phyloP scores from a whole-genome alignment of 1,140 invertebrate species.

The Lerema accius region DNA sequence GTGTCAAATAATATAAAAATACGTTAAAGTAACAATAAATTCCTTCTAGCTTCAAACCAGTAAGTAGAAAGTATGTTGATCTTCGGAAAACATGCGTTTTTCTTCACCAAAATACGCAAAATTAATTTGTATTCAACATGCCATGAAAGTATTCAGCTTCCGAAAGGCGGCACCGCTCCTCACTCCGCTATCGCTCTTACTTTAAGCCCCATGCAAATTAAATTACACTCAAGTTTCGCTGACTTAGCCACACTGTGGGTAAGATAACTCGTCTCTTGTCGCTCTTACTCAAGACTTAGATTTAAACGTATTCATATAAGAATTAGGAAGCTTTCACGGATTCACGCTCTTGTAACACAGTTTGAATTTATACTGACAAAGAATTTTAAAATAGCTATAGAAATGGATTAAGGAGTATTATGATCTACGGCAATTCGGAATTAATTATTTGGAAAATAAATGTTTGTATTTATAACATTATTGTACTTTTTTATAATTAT shows the following conservation, averaged over 20 bases:
- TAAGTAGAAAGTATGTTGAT: too few species aligned
- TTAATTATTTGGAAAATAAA: too few species aligned
- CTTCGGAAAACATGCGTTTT: too few species aligned
- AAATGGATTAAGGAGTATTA: too few species aligned
- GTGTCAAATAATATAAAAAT: too few species aligned
- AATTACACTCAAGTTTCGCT: slow-evolving; percentile 75
- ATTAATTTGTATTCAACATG: background rate
- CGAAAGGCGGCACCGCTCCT: background rate
- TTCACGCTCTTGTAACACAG: slow-evolving; percentile 13
- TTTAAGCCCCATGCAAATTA: slow-evolving; percentile 74
- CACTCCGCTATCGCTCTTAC: slow-evolving; percentile 58
- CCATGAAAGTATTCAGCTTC: background rate
- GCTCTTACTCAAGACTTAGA: slow-evolving; percentile 38
- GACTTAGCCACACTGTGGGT: slow-evolving; percentile 63
- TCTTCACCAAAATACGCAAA: background rate
- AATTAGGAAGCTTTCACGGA: slow-evolving; percentile 36
- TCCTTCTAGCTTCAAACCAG: too few species aligned
- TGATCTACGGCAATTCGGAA: too few species aligned
- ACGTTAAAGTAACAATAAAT: too few species aligned
- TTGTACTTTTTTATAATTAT: too few species aligned
- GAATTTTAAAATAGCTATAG: slow-evolving; percentile 19
- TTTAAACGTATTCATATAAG: slow-evolving; percentile 39
- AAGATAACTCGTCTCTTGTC: slow-evolving; percentile 65
- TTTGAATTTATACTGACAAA: background rate
- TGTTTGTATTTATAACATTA: too few species aligned